These are phyloP conservation scores for Macropodus opercularis DNA, from an alignment of 2,797 vertebrate genomes.

Conservation along the genomic window DNA sequence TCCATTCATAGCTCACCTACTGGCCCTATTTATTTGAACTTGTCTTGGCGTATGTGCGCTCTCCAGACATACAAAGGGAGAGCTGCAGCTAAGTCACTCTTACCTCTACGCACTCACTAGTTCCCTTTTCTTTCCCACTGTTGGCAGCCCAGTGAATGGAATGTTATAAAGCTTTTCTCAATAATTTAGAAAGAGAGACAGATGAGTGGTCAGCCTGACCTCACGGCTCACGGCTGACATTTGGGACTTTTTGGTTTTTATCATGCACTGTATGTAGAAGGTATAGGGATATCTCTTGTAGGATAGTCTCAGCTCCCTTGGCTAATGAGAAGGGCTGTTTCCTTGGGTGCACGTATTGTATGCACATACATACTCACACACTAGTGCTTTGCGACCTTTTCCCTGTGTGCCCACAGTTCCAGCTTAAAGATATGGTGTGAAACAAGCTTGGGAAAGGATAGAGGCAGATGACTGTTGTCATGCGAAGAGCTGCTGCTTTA, in stretches of 20 bases:
- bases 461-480: conserved; percentile 8
- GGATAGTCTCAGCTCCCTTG: conserved; percentile 14
- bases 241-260: too few species aligned
- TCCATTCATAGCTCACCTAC: background rate
- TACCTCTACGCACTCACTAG: background rate
- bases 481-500: background rate
- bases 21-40: background rate
- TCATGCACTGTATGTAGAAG: too few species aligned
- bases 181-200: background rate
- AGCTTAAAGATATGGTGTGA: background rate
- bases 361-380: conserved; percentile 3
- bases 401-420: background rate
- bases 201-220: background rate
- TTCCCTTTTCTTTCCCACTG: background rate
- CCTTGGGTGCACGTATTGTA: background rate
- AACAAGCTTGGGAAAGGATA: background rate
- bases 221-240: background rate
- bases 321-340: conserved; percentile 29
- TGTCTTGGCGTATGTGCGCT: background rate
- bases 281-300: too few species aligned
- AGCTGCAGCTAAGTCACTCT: too few species aligned
- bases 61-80: too few species aligned
- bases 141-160: background rate
- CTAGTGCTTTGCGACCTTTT: conserved; percentile 15
- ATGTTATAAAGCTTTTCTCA: background rate